Evolutionary conservation across 1,140 invertebrate species (phyloP), one percentile per base, ranked within the genome.

Genomic region (Cardiocondyla obscurior): DNA sequence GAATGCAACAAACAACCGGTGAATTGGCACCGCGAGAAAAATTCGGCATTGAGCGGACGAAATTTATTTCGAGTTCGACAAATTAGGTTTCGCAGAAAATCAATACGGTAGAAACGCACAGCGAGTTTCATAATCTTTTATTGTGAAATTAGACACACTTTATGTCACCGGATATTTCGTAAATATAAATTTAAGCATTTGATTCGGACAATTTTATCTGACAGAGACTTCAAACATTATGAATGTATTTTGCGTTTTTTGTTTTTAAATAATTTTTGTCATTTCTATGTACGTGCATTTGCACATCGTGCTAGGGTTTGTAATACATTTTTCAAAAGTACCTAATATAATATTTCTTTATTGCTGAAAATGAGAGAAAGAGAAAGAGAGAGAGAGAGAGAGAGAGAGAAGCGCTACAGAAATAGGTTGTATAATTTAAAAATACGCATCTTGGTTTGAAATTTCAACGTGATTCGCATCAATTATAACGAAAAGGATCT

Each of bases 401-500:
- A n/a, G n/a, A n/a, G n/a, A 58, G 39, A 33, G 49, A 46, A 81
- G 33, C 4, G n/a, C 72, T 7, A 70, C 33, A 28, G 30, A n/a
- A 12, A 33, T 44, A 44, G 42, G 57, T 64, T 6, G 42, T 49
- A 64, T 64, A 76, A 64, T 36, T 36, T 76, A 30, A 64, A 76
- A 76, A 64, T 76, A 49, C 72, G 72, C 44, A 76, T 57, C 42
- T 62, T 19, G 72, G 72, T 76, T 76, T 76, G 73, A 76, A 76
- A 76, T 76, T 76, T 76, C 57, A 76, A 76, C 58, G 57, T 64
- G 73, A 76, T 76, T 76, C 73, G 73, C 58, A 76, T 76, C 73
- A 76, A 76, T 76, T 76, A 76, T 76, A 76, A 42, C 44, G 36
- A 64, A 64, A 57, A 76, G 28, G 73, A 76, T 76, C 73, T 64